phyloP scores from a whole-genome alignment of 2,888 invertebrate species.

The Polydrusus cervinus region DNA sequence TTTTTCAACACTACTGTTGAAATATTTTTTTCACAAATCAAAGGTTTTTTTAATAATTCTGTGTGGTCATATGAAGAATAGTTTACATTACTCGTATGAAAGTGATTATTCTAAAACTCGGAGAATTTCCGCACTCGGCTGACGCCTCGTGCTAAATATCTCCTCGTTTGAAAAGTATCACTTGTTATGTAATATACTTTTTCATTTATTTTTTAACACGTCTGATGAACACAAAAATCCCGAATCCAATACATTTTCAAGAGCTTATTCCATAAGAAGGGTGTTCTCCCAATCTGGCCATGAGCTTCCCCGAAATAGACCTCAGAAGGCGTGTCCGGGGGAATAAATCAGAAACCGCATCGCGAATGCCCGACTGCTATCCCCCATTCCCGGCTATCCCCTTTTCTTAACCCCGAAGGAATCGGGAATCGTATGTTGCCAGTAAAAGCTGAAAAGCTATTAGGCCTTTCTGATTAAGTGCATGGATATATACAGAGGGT shows the following conservation, averaged over 20 bases:
- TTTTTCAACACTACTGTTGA: too few relatives aligned
- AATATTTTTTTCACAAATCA: too few relatives aligned
- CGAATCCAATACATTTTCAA: slow-evolving; percentile 20
- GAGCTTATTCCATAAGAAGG: slow-evolving; percentile 26
- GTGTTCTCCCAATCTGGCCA: slow-evolving; percentile 37
- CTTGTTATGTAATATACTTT: too few relatives aligned
- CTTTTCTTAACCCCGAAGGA: slow-evolving; percentile 42
- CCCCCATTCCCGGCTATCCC: slow-evolving; percentile 44
- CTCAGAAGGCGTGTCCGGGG: slow-evolving; percentile 65
- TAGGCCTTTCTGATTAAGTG: slow-evolving; percentile 5
- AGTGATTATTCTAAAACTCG: too few relatives aligned
- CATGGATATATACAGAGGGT: not conserved
- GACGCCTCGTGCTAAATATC: too few relatives aligned
- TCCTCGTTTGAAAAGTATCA: too few relatives aligned
- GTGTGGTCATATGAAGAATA: too few relatives aligned
- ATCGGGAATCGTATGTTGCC: slow-evolving; percentile 49
- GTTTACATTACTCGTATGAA: too few relatives aligned
- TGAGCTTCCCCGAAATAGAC: slow-evolving; percentile 43
- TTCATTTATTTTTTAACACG: too few relatives aligned
- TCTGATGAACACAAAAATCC: slow-evolving; percentile 10
- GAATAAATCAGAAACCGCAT: slow-evolving; percentile 70
- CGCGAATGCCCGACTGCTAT: slow-evolving; percentile 59
- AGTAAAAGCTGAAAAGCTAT: slow-evolving; percentile 31
- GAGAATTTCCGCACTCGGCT: too few relatives aligned
- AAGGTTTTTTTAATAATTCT: too few relatives aligned